These are phyloP conservation scores for Geococcyx californianus DNA, from an alignment of 2,113 vertebrate species.

Conservation along the genomic window DNA sequence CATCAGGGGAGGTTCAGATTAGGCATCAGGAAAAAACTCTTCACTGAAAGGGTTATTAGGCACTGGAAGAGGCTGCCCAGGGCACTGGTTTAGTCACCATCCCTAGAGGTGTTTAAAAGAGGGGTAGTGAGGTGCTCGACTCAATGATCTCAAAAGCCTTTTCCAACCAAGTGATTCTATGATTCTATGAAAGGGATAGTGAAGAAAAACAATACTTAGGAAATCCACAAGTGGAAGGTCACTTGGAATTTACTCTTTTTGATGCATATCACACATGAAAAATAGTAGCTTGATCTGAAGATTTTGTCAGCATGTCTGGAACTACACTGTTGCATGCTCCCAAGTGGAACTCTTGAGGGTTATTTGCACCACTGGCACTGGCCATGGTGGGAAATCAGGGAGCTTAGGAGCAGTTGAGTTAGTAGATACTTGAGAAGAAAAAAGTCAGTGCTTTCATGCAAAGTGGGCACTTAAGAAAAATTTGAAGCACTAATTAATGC, in stretches of 20 bases:
- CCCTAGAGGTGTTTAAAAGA: no score
- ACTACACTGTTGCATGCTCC: neutral
- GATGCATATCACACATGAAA: neutral
- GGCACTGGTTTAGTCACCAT: no score
- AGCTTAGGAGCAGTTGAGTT: no score
- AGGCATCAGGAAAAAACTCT: no score
- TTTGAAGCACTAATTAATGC: neutral
- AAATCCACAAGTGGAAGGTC: neutral
- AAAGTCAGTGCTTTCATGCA: neutral
- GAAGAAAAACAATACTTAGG: neutral
- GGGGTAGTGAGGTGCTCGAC: no score
- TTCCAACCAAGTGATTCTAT: no score
- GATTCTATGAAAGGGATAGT: neutral
- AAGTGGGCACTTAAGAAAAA: neutral
- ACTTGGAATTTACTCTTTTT: neutral
- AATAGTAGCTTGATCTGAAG: neutral
- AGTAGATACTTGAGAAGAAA: neutral
- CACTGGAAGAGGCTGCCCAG: no score
- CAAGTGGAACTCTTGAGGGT: neutral
- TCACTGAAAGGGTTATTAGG: no score
- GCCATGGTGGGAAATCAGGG: neutral
- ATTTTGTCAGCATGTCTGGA: neutral
- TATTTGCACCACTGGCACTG: neutral
- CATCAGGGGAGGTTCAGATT: no score
- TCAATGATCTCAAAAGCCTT: no score